These are phyloP conservation scores for Prunella himalayana DNA, from an alignment of 2,113 vertebrate species.

Conservation along the genomic window DNA sequence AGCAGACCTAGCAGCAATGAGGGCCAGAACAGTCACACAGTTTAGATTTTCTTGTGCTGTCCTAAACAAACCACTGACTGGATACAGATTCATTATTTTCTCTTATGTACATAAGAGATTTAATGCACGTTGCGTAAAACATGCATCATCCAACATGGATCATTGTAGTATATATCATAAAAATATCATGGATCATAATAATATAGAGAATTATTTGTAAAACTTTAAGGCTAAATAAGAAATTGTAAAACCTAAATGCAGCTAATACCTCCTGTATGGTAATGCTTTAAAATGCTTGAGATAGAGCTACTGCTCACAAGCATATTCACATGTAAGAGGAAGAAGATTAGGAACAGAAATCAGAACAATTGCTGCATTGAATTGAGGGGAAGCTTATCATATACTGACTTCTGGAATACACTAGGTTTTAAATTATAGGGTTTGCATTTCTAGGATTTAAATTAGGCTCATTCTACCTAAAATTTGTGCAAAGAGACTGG, in stretches of 20 bases:
- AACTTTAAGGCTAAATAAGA: neutral
- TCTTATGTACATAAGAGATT: neutral
- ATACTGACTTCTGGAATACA: neutral
- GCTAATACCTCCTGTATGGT: neutral
- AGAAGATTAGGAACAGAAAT: neutral
- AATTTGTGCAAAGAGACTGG: neutral
- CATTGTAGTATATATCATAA: neutral
- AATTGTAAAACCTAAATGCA: neutral
- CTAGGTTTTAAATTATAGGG: neutral
- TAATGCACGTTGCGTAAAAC: neutral
- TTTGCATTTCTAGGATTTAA: neutral
- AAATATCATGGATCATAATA: neutral
- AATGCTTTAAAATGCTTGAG: neutral
- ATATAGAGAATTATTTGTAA: neutral
- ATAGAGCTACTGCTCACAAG: neutral
- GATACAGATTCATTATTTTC: neutral
- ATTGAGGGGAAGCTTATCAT: neutral
- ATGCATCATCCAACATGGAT: neutral
- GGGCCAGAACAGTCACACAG: neutral
- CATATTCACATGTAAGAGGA: neutral
- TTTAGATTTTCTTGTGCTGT: neutral
- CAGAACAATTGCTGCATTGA: neutral
- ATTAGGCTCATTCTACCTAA: neutral
- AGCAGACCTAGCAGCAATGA: neutral
- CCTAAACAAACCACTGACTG: neutral